Conservation (phyloP, 2,888 invertebrate species). For the Sminthurides aquaticus region DNA sequence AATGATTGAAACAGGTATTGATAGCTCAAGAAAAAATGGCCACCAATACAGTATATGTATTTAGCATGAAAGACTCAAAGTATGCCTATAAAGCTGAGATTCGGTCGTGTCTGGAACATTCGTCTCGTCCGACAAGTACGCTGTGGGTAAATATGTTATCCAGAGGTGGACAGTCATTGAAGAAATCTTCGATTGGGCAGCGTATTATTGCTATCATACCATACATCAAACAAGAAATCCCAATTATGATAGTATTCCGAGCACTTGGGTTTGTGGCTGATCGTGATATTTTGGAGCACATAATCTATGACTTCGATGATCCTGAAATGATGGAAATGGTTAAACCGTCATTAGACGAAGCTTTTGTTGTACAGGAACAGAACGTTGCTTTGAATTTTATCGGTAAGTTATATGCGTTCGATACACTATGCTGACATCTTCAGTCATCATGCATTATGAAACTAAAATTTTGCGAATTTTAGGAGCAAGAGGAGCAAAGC, state of each 20-base stretch:
- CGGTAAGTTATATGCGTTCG: too few species aligned
- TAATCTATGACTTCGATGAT: slow-evolving; percentile 99
- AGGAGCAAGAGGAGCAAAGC: slow-evolving; percentile 90
- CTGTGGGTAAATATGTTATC: slow-evolving; percentile 99
- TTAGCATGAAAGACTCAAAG: slow-evolving; percentile 98
- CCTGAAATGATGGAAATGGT: slow-evolving; percentile 99
- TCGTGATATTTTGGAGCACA: slow-evolving; percentile 97
- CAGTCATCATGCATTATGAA: neutral
- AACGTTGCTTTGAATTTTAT: slow-evolving; percentile 98
- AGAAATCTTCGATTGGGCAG: slow-evolving; percentile 97
- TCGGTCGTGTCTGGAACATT: slow-evolving; percentile 83
- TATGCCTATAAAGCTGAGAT: slow-evolving; percentile 98
- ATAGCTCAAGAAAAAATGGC: slow-evolving; percentile 99
- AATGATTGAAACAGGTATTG: slow-evolving; percentile 54
- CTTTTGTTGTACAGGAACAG: slow-evolving; percentile 98
- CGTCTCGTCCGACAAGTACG: slow-evolving; percentile 89
- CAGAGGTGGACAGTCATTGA: slow-evolving; percentile 94
- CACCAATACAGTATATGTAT: slow-evolving; percentile 99
- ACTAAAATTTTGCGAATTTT: slow-evolving; percentile 1
- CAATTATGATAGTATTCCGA: slow-evolving; percentile 98
- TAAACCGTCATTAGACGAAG: slow-evolving; percentile 97
- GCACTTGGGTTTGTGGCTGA: slow-evolving; percentile 99
- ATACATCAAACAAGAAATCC: slow-evolving; percentile 98
- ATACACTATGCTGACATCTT: neutral
- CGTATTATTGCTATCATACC: slow-evolving; percentile 95